These are phyloP conservation scores for Mesoclemmys tuberculata DNA, from an alignment of 2,113 vertebrate species.

Conservation along the genomic window DNA sequence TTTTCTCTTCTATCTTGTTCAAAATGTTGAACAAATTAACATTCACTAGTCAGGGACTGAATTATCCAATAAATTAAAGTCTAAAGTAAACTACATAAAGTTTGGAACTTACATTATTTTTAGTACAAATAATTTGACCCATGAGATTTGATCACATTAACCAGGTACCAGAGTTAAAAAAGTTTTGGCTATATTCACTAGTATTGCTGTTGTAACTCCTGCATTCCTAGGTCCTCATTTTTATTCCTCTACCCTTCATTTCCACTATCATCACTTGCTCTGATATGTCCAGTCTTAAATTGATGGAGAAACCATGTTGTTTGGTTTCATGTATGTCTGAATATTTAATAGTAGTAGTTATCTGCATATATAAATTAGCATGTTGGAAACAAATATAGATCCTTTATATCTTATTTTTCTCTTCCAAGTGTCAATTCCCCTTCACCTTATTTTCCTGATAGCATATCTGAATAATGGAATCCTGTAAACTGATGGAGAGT, in stretches of 20 bases:
- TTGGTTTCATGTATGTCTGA: not conserved
- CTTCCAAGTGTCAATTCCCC: not conserved
- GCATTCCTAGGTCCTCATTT: not conserved
- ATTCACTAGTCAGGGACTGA: conserved; percentile 67
- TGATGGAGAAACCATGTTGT: not conserved
- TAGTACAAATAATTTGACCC: conserved; percentile 70
- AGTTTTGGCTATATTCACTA: not conserved
- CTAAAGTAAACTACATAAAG: conserved; percentile 44
- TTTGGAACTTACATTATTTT: conserved; percentile 37
- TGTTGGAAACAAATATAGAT: not conserved
- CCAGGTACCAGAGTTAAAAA: conserved; percentile 7
- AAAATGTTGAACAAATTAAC: conserved; percentile 69
- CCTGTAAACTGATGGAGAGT: not conserved
- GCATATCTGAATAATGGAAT: rapidly evolving
- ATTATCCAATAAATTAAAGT: conserved; percentile 70
- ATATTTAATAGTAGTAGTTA: not conserved
- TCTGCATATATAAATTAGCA: not conserved
- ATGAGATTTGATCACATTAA: conserved; percentile 64
- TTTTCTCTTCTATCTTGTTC: conserved; percentile 58
- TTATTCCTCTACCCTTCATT: not conserved
- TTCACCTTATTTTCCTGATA: not conserved
- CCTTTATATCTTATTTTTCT: not conserved
- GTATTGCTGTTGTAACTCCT: not conserved
- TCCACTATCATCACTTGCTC: not conserved
- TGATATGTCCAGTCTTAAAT: not conserved